phyloP scores from a whole-genome alignment of 1,140 invertebrate genomes.

The Saxidomus purpurata region DNA sequence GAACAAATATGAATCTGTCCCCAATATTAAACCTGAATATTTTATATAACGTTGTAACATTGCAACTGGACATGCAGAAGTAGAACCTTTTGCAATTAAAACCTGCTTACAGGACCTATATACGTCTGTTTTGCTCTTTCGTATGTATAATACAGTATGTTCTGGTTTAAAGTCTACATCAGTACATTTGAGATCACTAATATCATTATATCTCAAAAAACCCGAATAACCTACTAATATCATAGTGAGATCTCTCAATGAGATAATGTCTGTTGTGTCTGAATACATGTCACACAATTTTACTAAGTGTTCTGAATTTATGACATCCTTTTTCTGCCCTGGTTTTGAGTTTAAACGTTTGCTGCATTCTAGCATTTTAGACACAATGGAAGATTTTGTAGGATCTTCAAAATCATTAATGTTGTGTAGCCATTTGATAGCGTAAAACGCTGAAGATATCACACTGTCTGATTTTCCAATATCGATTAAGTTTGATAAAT shows the following conservation, averaged over 20 bases:
- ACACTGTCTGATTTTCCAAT: not conserved
- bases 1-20: too few relatives aligned
- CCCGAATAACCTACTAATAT: not conserved
- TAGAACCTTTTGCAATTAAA: not conserved
- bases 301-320: not conserved
- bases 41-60: slow-evolving; percentile 64
- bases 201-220: not conserved
- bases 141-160: not conserved
- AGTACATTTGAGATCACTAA: not conserved
- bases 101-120: not conserved
- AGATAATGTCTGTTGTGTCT: not conserved
- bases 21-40: not conserved
- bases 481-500: not conserved
- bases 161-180: not conserved
- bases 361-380: not conserved
- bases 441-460: not conserved
- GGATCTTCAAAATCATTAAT: not conserved
- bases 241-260: not conserved
- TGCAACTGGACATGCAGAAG: not conserved
- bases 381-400: not conserved
- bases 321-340: not conserved
- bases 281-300: not conserved
- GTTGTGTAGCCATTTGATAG: too few relatives aligned
- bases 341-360: not conserved
- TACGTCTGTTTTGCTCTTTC: not conserved